Evolutionary conservation across 2,113 vertebrate genomes (phyloP).

Genomic region (Mohoua ochrocephala): DNA sequence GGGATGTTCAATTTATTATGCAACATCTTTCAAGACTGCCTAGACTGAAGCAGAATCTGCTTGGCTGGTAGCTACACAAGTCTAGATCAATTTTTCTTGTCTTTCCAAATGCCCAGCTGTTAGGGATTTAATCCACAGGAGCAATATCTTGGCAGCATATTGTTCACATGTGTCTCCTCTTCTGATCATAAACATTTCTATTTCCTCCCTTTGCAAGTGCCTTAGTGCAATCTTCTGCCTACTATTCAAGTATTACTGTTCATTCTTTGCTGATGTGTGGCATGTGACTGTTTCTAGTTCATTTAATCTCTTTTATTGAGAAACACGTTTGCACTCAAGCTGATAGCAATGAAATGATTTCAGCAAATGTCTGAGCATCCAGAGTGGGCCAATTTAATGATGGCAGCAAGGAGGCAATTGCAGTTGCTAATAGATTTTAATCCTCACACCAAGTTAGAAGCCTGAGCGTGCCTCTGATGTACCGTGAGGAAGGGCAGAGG

Average conservation of each 20-base stretch:
- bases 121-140: background rate
- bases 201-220: background rate
- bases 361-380: background rate
- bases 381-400: background rate
- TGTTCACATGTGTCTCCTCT: background rate
- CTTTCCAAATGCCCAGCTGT: background rate
- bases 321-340: background rate
- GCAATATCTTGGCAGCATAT: background rate
- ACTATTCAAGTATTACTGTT: background rate
- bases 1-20: background rate
- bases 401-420: background rate
- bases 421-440: background rate
- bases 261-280: background rate
- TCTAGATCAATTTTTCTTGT: background rate
- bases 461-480: background rate
- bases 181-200: constrained; percentile 6
- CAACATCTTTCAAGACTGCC: background rate
- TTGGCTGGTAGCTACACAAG: background rate
- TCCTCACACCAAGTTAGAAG: background rate
- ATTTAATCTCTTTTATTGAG: background rate
- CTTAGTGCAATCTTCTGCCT: background rate
- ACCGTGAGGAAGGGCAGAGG: background rate
- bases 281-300: background rate
- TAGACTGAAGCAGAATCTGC: background rate
- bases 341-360: background rate